Evolutionary conservation across 2,888 invertebrate species (phyloP), one percentile per base, ranked within the genome.

Genomic region (Hyposoter dolosus): DNA sequence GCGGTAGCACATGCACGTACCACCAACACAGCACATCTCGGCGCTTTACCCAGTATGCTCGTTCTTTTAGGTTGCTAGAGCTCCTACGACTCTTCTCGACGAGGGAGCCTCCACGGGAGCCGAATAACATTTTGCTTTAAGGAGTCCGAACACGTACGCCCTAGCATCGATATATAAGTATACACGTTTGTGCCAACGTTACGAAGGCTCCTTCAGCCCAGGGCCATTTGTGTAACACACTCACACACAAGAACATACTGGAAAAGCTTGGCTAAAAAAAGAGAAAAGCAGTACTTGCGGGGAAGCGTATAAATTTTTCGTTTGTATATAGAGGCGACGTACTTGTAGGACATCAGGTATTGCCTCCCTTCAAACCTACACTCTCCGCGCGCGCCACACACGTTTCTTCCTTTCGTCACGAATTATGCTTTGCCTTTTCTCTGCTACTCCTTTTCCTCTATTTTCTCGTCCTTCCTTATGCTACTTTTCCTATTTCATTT

Each of bases 91-190:
- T 83, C 78, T 63, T 56, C 74, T 35, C 81, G 50, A 60, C 79
- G 79, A 85, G 84, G 69, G 63, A 80, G 63, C 83, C 79, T 82
- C 82, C 76, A 71, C 85, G 81, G 77, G 82, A 87, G 88, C 83
- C 86, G 79, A 88, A 88, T 88, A 85, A 86, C 86, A 82, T 88
- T 88, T 86, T 87, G 83, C 84, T 82, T 89, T 88, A 83, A 83
- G 75, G 83, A 89, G 89, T 89, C 89, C 83, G 83, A 71, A 87
- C 89, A 89, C 89, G 89, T 89, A 88, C 85, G 83, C 83, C 23
- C 78, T 88, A 83, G 85, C 85, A 86, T 88, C 85, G 89, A 43
- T 68, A 40, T 56, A 56, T 53, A 43, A 23, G 65, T 76, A 65
- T 63, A 60, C n/a, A 65, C 19, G 84, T 78, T 47, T 84, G 76